Conservation (phyloP, 2,888 invertebrate species). For the Phalera bucephala region DNA sequence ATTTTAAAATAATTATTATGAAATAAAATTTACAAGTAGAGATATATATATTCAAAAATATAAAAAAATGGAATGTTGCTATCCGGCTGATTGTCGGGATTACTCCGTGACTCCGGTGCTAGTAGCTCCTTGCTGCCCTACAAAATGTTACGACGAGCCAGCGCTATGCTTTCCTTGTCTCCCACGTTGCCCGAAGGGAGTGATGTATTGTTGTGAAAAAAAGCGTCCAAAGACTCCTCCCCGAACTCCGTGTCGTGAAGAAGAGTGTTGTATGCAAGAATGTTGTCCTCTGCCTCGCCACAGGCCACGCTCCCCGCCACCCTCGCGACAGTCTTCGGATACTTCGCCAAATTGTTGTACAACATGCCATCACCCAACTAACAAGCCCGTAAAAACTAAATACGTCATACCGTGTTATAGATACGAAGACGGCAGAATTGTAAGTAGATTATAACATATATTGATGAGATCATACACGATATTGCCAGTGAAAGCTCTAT, state of each 20-base stretch:
- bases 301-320: slow-evolving; percentile 9
- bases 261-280: slow-evolving; percentile 7
- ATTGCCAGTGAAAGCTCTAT: not conserved
- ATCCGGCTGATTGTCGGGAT: slow-evolving; percentile 45
- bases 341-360: slow-evolving; percentile 21
- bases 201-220: slow-evolving; percentile 48
- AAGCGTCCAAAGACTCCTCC: slow-evolving; percentile 14
- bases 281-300: slow-evolving; percentile 11
- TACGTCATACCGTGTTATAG: slow-evolving; percentile 75
- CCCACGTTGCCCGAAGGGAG: slow-evolving; percentile 48
- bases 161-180: slow-evolving; percentile 48
- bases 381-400: slow-evolving; percentile 60
- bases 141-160: slow-evolving; percentile 42
- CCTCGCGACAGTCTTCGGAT: not conserved
- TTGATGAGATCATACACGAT: not conserved
- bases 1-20: slow-evolving; percentile 21
- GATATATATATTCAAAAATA: slow-evolving; percentile 12
- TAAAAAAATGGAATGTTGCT: slow-evolving; percentile 62
- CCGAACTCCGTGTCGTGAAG: slow-evolving; percentile 11
- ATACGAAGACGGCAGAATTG: slow-evolving; percentile 75
- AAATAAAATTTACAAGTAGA: slow-evolving; percentile 34
- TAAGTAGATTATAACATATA: slow-evolving; percentile 44
- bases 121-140: slow-evolving; percentile 34
- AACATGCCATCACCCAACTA: slow-evolving; percentile 25
- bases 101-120: slow-evolving; percentile 56